Conservation (phyloP, 2,797 vertebrate species). For the Diglossa cyanea region DNA sequence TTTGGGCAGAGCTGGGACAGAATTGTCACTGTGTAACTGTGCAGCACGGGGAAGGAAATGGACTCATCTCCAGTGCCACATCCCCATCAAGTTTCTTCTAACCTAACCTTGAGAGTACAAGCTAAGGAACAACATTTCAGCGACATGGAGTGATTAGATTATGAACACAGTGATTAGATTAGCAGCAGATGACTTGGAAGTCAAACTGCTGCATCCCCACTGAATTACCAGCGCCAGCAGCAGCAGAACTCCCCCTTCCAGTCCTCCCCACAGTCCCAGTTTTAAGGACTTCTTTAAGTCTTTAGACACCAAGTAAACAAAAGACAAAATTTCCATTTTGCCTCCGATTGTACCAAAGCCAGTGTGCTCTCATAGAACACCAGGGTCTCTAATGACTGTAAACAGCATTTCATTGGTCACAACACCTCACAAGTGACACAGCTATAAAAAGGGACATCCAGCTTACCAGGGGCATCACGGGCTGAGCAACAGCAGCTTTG, state of each 20-base stretch:
- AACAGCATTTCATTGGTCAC: neutral
- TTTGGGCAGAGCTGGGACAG: neutral
- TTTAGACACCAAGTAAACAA: neutral
- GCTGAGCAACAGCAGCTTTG: neutral
- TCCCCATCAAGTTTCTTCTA: neutral
- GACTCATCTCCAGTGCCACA: neutral
- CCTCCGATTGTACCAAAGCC: neutral
- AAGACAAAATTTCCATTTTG: neutral
- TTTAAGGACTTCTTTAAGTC: neutral
- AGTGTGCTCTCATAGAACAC: neutral
- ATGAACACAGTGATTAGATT: neutral
- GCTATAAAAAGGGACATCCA: neutral
- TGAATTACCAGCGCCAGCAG: neutral
- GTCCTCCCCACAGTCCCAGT: neutral
- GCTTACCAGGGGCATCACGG: neutral
- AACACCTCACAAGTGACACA: neutral
- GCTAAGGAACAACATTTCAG: neutral
- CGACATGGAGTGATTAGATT: neutral
- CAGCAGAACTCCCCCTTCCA: neutral
- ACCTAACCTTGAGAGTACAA: neutral
- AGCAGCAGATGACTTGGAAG: slow-evolving; percentile 19
- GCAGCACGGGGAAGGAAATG: neutral
- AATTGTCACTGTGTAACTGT: neutral
- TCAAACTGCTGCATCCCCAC: neutral
- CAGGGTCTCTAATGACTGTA: neutral